Conservation (phyloP, 2,113 vertebrate species). For the Eupsittula cactorum region DNA sequence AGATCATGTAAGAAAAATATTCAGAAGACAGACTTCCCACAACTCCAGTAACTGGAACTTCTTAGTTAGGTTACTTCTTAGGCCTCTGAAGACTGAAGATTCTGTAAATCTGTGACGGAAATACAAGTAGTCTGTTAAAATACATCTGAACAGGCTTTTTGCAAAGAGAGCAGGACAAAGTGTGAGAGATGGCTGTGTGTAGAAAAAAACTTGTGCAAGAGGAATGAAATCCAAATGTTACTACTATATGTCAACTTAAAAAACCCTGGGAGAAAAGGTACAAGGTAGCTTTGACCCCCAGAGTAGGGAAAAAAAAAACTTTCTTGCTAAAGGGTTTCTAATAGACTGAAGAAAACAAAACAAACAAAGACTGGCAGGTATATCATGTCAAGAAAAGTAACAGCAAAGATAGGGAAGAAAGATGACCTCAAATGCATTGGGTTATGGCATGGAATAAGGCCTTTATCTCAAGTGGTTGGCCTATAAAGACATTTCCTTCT, state of each 20-base stretch:
- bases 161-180: not conserved
- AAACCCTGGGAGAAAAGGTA: not conserved
- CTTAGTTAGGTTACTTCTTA: not conserved
- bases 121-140: not conserved
- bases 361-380: not conserved
- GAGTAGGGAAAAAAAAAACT: not conserved
- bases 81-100: not conserved
- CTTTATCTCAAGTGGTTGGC: not conserved
- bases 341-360: not conserved
- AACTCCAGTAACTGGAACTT: not conserved
- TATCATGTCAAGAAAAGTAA: not conserved
- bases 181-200: too few species aligned
- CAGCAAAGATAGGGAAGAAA: not conserved
- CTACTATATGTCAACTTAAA: not conserved
- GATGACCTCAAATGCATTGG: not conserved
- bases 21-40: not conserved
- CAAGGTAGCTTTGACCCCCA: not conserved
- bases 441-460: not conserved
- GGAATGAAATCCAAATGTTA: not conserved
- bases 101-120: not conserved
- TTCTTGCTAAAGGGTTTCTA: not conserved
- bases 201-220: not conserved
- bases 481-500: not conserved
- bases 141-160: not conserved
- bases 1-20: not conserved